Conservation (phyloP, 1,140 invertebrate genomes). For the Anastrepha ludens region DNA sequence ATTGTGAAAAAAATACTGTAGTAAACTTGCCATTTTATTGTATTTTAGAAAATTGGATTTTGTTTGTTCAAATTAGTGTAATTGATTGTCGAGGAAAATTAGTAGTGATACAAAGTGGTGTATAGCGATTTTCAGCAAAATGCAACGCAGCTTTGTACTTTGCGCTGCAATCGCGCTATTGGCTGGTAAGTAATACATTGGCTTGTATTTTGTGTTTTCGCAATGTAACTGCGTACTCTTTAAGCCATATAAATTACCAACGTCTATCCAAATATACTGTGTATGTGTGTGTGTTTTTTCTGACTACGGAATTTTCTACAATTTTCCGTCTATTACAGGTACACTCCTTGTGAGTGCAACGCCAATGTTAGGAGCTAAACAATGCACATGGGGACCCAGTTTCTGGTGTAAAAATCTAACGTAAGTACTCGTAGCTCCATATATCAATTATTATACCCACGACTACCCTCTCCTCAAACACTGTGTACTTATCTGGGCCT, state of each 20-base stretch:
- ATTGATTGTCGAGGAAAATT: background rate
- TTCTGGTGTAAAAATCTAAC: constrained; percentile 89
- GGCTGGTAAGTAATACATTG: constrained; percentile 9
- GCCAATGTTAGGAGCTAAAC: constrained; percentile 77
- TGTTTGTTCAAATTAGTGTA: background rate
- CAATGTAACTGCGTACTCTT: background rate
- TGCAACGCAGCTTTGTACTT: background rate
- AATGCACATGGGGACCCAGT: constrained; percentile 87
- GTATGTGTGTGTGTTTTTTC: background rate
- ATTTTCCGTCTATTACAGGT: constrained; percentile 59
- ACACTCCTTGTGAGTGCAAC: constrained; percentile 62
- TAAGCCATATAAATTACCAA: constrained; percentile 1
- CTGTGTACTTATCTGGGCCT: background rate
- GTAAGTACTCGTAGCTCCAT: constrained; percentile 67
- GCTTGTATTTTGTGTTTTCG: background rate
- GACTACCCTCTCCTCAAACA: background rate
- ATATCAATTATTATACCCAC: background rate
- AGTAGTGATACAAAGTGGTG: background rate
- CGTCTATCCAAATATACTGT: background rate
- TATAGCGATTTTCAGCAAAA: background rate
- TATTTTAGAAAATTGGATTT: background rate
- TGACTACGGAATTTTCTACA: constrained; percentile 14
- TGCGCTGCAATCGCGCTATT: constrained; percentile 29
- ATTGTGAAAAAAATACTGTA: background rate
- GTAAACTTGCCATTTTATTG: background rate